These are phyloP conservation scores for Nettapus auritus DNA, from an alignment of 2,113 vertebrate species.

Conservation along the genomic window DNA sequence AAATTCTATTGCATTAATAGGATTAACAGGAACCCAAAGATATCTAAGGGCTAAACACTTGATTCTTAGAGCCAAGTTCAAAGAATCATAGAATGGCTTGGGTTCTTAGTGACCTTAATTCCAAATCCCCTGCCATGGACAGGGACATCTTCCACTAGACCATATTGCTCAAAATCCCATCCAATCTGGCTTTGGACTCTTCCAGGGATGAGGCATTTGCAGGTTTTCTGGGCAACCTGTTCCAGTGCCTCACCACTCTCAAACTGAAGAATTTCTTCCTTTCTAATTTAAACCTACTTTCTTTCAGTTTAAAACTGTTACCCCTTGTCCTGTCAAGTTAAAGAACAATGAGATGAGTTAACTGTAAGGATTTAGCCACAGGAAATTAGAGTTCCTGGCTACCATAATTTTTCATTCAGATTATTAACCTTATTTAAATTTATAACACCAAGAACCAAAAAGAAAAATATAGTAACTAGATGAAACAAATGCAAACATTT, in stretches of 20 bases:
- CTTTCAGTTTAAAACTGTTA: no score
- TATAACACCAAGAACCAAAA: neutral
- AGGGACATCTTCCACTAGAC: no score
- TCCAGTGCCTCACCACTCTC: no score
- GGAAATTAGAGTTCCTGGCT: neutral
- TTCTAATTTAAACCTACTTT: no score
- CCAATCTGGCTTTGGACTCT: no score
- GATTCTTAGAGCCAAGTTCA: neutral
- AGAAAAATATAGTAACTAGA: neutral
- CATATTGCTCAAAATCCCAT: no score
- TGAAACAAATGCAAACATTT: neutral
- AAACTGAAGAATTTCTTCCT: no score
- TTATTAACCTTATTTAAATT: neutral
- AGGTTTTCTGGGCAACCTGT: no score
- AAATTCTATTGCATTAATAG: neutral
- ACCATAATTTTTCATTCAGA: neutral
- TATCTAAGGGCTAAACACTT: neutral
- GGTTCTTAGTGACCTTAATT: no score
- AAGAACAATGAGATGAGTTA: neutral
- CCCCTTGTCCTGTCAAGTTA: neutral
- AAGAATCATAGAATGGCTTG: neutral
- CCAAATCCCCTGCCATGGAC: no score
- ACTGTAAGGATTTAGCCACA: neutral
- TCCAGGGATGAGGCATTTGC: no score
- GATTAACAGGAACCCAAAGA: neutral